phyloP scores from a whole-genome alignment of 2,888 invertebrate genomes.

The Heliconius charithonia region DNA sequence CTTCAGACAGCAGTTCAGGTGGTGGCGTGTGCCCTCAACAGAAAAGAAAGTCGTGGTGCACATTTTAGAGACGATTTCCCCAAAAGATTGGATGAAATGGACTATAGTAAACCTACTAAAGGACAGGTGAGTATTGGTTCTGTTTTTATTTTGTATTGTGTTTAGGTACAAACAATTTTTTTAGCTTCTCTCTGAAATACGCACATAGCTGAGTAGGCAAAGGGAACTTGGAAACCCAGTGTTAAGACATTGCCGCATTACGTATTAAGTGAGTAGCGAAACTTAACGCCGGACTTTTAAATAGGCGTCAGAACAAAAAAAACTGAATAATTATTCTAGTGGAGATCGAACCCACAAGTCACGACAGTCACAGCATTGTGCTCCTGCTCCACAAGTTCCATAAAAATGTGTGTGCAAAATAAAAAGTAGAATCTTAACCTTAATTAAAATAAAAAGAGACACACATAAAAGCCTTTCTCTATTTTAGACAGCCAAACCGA shows the following conservation, averaged over 20 bases:
- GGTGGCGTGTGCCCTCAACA: slow-evolving; percentile 93
- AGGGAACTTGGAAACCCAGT: too few relatives aligned
- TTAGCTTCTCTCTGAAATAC: too few relatives aligned
- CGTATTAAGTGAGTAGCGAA: too few relatives aligned
- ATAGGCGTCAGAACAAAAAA: too few relatives aligned
- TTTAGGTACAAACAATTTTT: too few relatives aligned
- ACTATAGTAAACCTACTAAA: slow-evolving; percentile 93
- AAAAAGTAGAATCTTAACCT: too few relatives aligned
- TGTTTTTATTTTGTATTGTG: background rate
- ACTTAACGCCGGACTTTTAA: too few relatives aligned
- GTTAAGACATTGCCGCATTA: too few relatives aligned
- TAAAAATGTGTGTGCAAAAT: too few relatives aligned
- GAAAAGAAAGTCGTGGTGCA: slow-evolving; percentile 99
- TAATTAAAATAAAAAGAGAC: too few relatives aligned
- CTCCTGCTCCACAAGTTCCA: background rate
- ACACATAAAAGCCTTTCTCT: background rate
- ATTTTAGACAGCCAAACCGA: slow-evolving; percentile 85
- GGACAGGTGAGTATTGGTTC: slow-evolving; percentile 85
- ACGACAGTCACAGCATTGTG: background rate
- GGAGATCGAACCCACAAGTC: background rate
- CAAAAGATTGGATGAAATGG: slow-evolving; percentile 94
- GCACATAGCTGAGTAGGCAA: too few relatives aligned
- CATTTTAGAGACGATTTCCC: slow-evolving; percentile 98
- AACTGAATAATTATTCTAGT: background rate
- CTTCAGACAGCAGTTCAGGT: slow-evolving; percentile 93